phyloP scores from a whole-genome alignment of 2,888 invertebrate species.

The Platynereis dumerilii region DNA sequence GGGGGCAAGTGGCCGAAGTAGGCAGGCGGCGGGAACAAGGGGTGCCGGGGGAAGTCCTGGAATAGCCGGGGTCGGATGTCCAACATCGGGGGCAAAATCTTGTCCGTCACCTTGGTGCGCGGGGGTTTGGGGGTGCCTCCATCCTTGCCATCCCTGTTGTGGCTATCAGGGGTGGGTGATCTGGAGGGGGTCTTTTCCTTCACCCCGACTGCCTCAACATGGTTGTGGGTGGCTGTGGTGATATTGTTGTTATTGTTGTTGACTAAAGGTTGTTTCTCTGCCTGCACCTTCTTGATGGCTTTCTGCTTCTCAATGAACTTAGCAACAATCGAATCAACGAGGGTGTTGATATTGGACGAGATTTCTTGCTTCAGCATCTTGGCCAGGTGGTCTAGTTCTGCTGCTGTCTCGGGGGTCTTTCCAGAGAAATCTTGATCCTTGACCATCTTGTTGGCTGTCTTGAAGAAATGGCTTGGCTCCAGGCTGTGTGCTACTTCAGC shows the following conservation, averaged over 20 bases:
- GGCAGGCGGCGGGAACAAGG: constrained; percentile 70
- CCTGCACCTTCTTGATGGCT: neutral
- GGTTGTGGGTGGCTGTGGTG: constrained; percentile 4
- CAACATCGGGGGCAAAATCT: constrained; percentile 34
- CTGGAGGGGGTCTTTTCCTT: neutral
- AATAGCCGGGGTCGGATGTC: constrained; percentile 28
- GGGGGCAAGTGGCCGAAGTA: constrained; percentile 72
- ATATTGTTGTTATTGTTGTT: constrained; percentile 16
- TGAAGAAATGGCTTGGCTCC: constrained; percentile 75
- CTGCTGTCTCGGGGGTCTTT: constrained; percentile 22
- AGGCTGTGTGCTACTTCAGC: constrained; percentile 11
- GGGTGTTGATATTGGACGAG: constrained; percentile 79
- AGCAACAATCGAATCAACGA: constrained; percentile 87
- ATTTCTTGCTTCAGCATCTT: constrained; percentile 90
- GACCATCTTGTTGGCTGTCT: constrained; percentile 79
- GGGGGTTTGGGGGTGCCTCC: constrained; percentile 14
- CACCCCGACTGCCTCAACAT: too few species aligned
- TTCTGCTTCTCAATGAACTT: constrained; percentile 66
- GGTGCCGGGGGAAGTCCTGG: constrained; percentile 47
- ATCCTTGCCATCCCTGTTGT: constrained; percentile 3
- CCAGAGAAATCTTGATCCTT: constrained; percentile 70
- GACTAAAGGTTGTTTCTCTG: neutral
- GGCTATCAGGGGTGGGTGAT: constrained; percentile 5
- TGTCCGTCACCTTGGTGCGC: constrained; percentile 34
- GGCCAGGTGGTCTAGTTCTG: constrained; percentile 86